Base-by-base conservation (phyloP, 2,113 vertebrate species). In the Garra rufa region DNA sequence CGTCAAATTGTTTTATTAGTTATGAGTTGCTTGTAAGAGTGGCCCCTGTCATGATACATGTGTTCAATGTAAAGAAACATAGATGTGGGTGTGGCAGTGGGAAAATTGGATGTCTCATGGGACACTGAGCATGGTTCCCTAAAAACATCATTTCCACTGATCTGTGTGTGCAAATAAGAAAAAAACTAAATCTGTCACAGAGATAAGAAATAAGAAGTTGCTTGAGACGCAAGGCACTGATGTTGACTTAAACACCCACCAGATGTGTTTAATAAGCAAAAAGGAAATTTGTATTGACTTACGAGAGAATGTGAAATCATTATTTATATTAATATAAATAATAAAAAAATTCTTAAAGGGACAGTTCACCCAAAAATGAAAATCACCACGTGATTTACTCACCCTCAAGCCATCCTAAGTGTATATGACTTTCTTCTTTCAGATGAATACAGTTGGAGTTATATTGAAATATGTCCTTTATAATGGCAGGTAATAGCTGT, bases 181-280 rank as follows among this genome's bases (percentile, higher is more conserved):
- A 28, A 48, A 46, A 74, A 11, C 6, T 0, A 26, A 15, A 74
- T 26, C 44, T 50, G 14, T 74, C 43, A 50, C 44, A 19, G 71
- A 19, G 26, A 28, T 75, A 30, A 28, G 4, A 48, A 17, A 11
- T 4, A 4, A 50, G 8, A 30, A 17, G 24, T 21, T 69, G 17
- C 9, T 69, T 0, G 17, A 19, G 30, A 38, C 30, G 9, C 6
- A 69, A 21, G 17, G 9, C 9, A 17, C 26, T 69, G 10, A 17
- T 69, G 8, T 69, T 21, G 7, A 67, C 30, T 67, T 67, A 38
- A 21, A 67, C 26, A 13, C 8, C 1, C 30, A 10, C 8, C 11
- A 48, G 24, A 74, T 7, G 43, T 28, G 14, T 73, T 73, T 26
- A 73, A 44, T 46, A 9, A 74, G n/a, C n/a, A 73, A 73, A 73